Conservation (phyloP, 2,888 invertebrate species). For the Plebejus anna region DNA sequence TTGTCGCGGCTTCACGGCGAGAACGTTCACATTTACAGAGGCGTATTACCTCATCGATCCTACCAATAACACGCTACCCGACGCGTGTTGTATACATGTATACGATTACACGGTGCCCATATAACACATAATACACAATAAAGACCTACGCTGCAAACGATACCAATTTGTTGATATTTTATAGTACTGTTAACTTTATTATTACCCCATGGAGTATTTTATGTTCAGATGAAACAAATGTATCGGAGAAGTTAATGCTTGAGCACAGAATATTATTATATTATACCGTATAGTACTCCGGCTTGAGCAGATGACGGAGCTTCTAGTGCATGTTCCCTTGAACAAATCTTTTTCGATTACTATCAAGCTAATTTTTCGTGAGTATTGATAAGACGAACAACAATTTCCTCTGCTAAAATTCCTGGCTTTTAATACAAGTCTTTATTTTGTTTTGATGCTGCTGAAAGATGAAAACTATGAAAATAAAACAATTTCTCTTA, state of each 20-base stretch:
- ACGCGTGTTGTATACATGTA: neutral
- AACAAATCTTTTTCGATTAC: too few relatives aligned
- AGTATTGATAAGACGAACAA: too few relatives aligned
- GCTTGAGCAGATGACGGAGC: neutral
- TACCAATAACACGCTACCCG: neutral
- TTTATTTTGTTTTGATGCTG: neutral
- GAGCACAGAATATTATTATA: too few relatives aligned
- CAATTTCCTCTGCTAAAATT: too few relatives aligned
- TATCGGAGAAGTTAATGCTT: neutral
- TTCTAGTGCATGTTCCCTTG: neutral
- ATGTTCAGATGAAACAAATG: neutral
- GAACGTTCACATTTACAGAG: neutral
- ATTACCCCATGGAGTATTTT: neutral
- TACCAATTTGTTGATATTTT: slow-evolving; percentile 1
- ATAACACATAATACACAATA: slow-evolving; percentile 14
- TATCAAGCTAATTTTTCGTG: too few relatives aligned
- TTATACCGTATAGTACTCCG: too few relatives aligned
- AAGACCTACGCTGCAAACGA: slow-evolving; percentile 4
- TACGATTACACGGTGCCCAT: slow-evolving; percentile 2
- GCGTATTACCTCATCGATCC: neutral
- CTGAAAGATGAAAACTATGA: neutral
- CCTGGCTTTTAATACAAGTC: too few relatives aligned
- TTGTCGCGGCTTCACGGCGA: too few relatives aligned
- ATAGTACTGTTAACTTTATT: neutral
- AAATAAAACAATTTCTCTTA: too few relatives aligned